Conservation (phyloP, 2,113 vertebrate species). For the Xerus inauris region DNA sequence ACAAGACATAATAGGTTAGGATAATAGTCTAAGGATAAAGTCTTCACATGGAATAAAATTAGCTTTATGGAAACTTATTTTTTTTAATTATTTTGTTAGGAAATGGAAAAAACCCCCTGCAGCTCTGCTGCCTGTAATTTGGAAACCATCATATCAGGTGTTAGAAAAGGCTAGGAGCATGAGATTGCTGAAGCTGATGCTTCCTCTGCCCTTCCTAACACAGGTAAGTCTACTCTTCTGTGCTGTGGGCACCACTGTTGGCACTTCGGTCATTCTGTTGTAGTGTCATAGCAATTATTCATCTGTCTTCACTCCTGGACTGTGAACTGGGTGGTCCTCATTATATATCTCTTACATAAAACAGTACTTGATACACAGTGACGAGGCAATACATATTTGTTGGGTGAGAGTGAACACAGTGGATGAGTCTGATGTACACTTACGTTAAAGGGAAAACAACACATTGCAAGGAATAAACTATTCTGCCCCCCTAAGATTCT, state of each 20-base stretch:
- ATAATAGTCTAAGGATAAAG: background rate
- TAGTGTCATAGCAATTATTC: background rate
- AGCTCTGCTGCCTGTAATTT: background rate
- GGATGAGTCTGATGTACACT: background rate
- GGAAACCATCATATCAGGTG: background rate
- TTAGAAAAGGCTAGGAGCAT: background rate
- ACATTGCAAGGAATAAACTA: background rate
- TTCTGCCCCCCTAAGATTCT: background rate
- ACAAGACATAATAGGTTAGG: background rate
- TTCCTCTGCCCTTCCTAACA: background rate
- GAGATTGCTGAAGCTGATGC: accelerated
- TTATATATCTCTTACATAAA: background rate
- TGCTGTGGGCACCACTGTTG: background rate
- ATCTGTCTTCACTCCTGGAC: background rate
- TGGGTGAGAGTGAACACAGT: background rate
- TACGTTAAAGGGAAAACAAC: constrained; percentile 2
- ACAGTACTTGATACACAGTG: background rate
- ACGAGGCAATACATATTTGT: background rate
- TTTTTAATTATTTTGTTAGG: background rate
- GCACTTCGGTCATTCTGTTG: background rate
- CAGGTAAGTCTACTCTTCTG: background rate
- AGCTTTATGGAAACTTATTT: background rate
- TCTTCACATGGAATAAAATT: background rate
- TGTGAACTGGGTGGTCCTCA: background rate
- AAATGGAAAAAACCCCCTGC: background rate